These are phyloP conservation scores for Theretra japonica DNA, from an alignment of 2,888 invertebrate genomes.

Conservation along the genomic window DNA sequence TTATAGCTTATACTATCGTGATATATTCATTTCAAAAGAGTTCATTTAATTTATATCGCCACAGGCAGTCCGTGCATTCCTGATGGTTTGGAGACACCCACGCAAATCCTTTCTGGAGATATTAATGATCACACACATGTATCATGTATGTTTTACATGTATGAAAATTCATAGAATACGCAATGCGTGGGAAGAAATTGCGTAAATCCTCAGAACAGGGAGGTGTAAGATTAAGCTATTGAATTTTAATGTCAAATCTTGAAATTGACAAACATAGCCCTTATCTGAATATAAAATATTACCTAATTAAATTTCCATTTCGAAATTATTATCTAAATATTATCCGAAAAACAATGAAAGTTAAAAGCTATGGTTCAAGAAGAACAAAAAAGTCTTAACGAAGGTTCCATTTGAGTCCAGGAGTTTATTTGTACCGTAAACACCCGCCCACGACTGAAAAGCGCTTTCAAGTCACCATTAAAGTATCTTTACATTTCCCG, in stretches of 20 bases:
- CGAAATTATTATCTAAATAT: too few relatives aligned
- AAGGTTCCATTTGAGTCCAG: not conserved
- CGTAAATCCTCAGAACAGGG: not conserved
- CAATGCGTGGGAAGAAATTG: not conserved
- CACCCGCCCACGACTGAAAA: not conserved
- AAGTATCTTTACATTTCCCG: not conserved
- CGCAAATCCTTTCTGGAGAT: too few relatives aligned
- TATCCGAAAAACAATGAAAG: not conserved
- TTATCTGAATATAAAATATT: not conserved
- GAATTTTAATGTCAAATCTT: slow-evolving; percentile 14
- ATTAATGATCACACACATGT: too few relatives aligned
- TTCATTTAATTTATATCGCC: too few relatives aligned
- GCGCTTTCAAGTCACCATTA: not conserved
- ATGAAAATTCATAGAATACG: not conserved
- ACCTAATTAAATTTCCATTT: too few relatives aligned
- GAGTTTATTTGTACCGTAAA: not conserved
- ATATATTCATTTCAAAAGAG: too few relatives aligned
- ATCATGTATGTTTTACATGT: too few relatives aligned
- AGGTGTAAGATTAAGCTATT: not conserved
- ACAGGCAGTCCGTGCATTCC: too few relatives aligned
- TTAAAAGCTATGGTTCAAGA: not conserved
- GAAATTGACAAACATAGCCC: too few relatives aligned
- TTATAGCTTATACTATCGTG: too few relatives aligned
- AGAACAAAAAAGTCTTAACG: not conserved
- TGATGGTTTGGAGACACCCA: too few relatives aligned